Conservation (phyloP, 53 echinoderm and acorn worm genomes). For the Patiria pectinifera region DNA sequence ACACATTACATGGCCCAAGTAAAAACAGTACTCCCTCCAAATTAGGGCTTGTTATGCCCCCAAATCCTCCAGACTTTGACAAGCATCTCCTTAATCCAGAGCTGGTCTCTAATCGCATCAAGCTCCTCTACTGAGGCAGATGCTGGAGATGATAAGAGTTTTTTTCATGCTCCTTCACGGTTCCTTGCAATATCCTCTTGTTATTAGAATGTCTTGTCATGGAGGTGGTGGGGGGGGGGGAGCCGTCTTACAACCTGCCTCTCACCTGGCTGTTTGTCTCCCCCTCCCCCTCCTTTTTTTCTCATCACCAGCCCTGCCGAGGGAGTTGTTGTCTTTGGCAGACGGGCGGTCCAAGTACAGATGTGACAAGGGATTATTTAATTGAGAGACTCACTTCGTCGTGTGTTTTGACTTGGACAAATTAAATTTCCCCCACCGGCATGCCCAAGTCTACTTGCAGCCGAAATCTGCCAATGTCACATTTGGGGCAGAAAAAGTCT, state of each 20-base stretch:
- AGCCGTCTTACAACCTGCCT: neutral
- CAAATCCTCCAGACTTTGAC: neutral
- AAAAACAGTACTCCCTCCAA: no score
- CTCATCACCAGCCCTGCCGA: neutral
- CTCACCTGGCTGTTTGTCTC: conserved; percentile 14
- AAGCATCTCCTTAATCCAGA: neutral
- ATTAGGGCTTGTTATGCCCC: no score
- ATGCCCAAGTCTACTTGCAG: neutral
- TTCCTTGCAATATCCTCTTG: neutral
- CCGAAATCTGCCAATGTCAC: neutral
- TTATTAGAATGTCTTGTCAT: neutral
- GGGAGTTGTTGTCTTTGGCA: conserved; percentile 1
- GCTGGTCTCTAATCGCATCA: neutral
- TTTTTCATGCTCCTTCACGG: neutral
- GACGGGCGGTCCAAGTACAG: neutral
- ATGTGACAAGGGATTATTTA: conserved; percentile 42
- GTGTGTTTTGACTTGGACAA: conserved; percentile 1
- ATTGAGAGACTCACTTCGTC: conserved; percentile 2
- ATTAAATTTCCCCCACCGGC: conserved; percentile 9
- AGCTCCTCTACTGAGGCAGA: neutral
- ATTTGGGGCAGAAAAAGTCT: neutral
- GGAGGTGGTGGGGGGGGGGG: neutral
- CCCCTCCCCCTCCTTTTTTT: neutral
- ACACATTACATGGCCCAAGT: no score
- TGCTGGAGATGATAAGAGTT: neutral